A percentile compares a stretch with the other conserved stretches of the same genome.
phyloP scores from a whole-genome alignment of 2,797 vertebrate genomes.

The Antennarius maculatus region DNA sequence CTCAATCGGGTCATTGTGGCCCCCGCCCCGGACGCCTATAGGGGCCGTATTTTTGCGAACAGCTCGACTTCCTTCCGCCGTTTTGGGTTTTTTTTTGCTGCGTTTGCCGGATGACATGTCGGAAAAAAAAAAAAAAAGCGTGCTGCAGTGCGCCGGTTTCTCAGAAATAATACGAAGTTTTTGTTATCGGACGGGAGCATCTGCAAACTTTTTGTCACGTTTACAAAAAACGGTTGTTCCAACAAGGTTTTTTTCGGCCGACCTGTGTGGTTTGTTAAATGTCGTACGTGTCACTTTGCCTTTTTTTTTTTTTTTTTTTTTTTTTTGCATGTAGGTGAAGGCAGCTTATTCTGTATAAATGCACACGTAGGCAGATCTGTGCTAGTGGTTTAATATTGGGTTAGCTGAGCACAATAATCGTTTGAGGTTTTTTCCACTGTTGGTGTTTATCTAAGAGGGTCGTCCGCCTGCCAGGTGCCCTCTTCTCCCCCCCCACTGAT shows the following conservation, averaged over 20 bases:
- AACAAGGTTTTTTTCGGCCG: conserved; percentile 35
- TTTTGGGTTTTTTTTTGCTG: conserved; percentile 57
- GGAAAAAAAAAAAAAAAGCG: conserved; percentile 55
- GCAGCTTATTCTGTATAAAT: conserved; percentile 40
- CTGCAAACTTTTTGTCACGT: conserved; percentile 46
- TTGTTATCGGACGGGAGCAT: conserved; percentile 68
- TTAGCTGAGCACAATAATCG: conserved; percentile 73
- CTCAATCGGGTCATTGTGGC: conserved; percentile 64
- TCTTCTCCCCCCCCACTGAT: conserved; percentile 9
- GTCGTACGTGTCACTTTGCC: conserved; percentile 14
- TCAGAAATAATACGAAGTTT: conserved; percentile 76
- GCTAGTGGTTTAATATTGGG: conserved; percentile 71
- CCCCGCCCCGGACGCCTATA: conserved; percentile 35
- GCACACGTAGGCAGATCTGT: conserved; percentile 73
- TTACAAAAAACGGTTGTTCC: conserved; percentile 49
- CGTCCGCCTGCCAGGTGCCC: conserved; percentile 35
- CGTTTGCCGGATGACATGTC: conserved; percentile 62
- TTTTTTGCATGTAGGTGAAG: conserved; percentile 45
- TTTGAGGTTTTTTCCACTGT: conserved; percentile 66
- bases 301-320: conserved; percentile 8
- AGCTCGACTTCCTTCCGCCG: conserved; percentile 42
- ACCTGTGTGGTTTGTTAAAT: conserved; percentile 46
- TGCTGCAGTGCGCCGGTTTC: conserved; percentile 72
- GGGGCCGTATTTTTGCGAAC: conserved; percentile 44
- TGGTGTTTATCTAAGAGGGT: conserved; percentile 62